Conservation (phyloP, 2,888 invertebrate species). For the Ramazzottius varieornatus region DNA sequence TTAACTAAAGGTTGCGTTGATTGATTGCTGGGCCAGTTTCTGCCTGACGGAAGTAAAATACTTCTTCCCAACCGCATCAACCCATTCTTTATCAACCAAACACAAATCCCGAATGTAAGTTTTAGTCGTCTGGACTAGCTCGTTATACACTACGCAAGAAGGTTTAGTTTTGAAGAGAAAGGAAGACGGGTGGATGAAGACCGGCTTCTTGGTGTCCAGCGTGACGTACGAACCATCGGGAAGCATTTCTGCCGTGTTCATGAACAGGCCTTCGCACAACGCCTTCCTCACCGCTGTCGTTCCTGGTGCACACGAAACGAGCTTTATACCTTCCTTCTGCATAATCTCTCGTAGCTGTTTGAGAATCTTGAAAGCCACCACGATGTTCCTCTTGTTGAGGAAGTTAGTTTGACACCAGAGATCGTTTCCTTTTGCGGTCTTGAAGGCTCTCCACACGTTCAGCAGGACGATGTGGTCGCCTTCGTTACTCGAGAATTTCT, state of each 20-base stretch:
- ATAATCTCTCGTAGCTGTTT: neutral
- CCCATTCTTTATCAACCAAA: slow-evolving; percentile 20
- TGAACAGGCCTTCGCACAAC: slow-evolving; percentile 19
- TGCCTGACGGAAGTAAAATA: slow-evolving; percentile 16
- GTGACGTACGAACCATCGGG: slow-evolving; percentile 20
- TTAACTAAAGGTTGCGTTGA: too few relatives aligned
- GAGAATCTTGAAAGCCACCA: neutral
- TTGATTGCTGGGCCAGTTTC: neutral
- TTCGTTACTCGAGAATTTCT: slow-evolving; percentile 20
- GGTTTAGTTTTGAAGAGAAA: slow-evolving; percentile 20
- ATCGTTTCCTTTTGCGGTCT: slow-evolving; percentile 13
- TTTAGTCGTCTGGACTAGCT: slow-evolving; percentile 20
- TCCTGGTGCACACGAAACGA: neutral
- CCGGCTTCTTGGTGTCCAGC: slow-evolving; percentile 15
- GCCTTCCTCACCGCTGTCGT: slow-evolving; percentile 15
- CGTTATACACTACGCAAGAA: slow-evolving; percentile 19
- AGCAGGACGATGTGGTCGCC: slow-evolving; percentile 21
- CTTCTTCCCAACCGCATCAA: slow-evolving; percentile 17
- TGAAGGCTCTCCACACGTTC: slow-evolving; percentile 20
- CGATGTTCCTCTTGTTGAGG: neutral
- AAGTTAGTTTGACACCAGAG: slow-evolving; percentile 3
- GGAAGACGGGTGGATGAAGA: slow-evolving; percentile 21
- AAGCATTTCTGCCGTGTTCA: slow-evolving; percentile 21
- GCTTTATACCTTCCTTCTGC: neutral
- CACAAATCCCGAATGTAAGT: slow-evolving; percentile 21